Conservation (phyloP, 2,888 invertebrate genomes). For the Mythimna impura region DNA sequence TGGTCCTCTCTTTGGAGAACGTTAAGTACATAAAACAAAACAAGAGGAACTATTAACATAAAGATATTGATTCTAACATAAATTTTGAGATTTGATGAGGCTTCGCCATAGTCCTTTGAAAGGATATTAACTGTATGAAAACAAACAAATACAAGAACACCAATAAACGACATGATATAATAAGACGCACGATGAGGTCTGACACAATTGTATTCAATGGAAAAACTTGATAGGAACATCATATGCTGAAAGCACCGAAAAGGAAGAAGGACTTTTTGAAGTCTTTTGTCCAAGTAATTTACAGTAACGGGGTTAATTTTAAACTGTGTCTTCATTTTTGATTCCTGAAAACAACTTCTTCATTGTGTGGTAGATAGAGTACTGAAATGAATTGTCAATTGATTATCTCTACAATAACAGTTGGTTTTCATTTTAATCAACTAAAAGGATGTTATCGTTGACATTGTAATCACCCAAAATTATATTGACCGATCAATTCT, state of each 20-base stretch:
- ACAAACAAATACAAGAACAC: background rate
- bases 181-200: conserved; percentile 33
- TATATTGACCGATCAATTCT: background rate
- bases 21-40: conserved; percentile 22
- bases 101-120: accelerated
- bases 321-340: conserved; percentile 16
- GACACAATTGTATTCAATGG: conserved; percentile 42
- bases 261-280: conserved; percentile 34
- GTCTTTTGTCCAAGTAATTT: conserved; percentile 17
- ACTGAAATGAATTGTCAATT: background rate
- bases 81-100: background rate
- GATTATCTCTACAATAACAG: background rate
- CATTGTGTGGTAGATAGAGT: background rate
- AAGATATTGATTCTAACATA: background rate
- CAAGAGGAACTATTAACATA: background rate
- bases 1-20: conserved; percentile 27
- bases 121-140: background rate
- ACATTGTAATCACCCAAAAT: background rate
- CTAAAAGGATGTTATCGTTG: background rate
- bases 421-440: conserved; percentile 10
- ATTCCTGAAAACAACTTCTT: background rate
- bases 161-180: conserved; percentile 22
- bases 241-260: conserved; percentile 15
- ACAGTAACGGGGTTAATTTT: conserved; percentile 5
- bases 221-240: conserved; percentile 36